Base-by-base conservation (phyloP, 2,888 invertebrate genomes). In the Adineta ricciae region DNA sequence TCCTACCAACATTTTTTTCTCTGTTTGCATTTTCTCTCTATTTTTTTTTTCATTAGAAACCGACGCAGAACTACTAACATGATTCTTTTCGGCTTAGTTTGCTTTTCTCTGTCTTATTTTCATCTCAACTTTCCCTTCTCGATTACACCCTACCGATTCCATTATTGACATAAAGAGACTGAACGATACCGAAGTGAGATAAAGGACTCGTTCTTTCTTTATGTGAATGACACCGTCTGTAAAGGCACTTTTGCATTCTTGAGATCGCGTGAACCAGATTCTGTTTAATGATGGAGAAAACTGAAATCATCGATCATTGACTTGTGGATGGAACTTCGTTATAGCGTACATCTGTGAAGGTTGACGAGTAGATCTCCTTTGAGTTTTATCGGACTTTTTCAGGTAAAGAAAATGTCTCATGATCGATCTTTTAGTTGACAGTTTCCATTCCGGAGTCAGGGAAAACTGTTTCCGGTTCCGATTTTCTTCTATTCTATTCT, bases 401-500 rank as follows among this genome's bases (percentile, higher is more conserved):
- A 46, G 5, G 46, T 46, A 46, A 46, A 64, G 27, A 56, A 64
- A 11, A 27, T 0, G 32, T 64, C 32, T 19, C 19, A 64, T 64
- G 64, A 64, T 64, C 32, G 32, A 19, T 64, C 64, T 32, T 7
- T 19, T 19, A 32, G 14, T 36, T 64, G 32, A 5, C 32, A 32
- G 64, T 27, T 32, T 64, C 19, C 1, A 27, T 64, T 64, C 64
- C 64, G 64, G 64, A 64, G 64, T 32, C 32, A 64, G 32, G 46
- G 32, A 64, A n/a, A 64, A 64, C 64, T 64, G 64, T 32, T 64
- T 64, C 64, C 64, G 64, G 64, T 64, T 64, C 64, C 64, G 52
- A 32, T 64, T 64, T 64, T 64, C 32, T 64, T 64, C 32, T 4
- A 8, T 64, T 19, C 32, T 5, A n/a, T 64, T 64, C 19, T 27